Evolutionary conservation across 2,113 vertebrate genomes (phyloP), one percentile per base, ranked within the genome.

Genomic region (Thamnaconus septentrionalis): DNA sequence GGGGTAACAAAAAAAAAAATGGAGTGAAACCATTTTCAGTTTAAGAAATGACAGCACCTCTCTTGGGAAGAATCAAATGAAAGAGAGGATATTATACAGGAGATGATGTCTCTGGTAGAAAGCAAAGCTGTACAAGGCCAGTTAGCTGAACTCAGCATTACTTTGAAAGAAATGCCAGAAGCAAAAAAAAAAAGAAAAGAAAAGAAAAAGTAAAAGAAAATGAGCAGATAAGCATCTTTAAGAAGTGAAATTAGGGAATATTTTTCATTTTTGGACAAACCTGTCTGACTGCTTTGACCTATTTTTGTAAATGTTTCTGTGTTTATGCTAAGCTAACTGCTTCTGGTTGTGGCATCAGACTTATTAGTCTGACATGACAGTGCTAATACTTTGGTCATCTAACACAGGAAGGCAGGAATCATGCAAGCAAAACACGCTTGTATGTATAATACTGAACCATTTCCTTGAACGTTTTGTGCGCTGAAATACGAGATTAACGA

Each of bases 81-180:
- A 70, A n/a, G 31, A 53, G 7, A 42, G 18, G 52, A 41, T 39
- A 41, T 43, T 44, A 60, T 49, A 49, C 11, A 69, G 49, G 58
- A 18, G 39, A 41, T 63, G 54, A 18, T 9, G 18, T 60, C 55
- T 45, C 5, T 6, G 44, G 5, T 7, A 53, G 62, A 31, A 31
- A 31, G 18, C 18, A 31, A 31, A 31, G 18, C 18, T 31, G 18
- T 31, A 31, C 18, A 31, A 31, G 54, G 18, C 4, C 48, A 10
- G 31, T 18, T 52, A 45, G 5, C 41, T 51, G 12, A 44, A 7
- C 40, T 42, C 10, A 41, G 48, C 46, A 68, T 44, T 46, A 68
- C 49, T n/a, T 51, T 5, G 11, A 40, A 0, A 60, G 40, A 56
- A 43, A 39, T 0, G 53, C 4, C 5, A 5, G 40, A 53, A 52